Base-by-base conservation (phyloP, 2,888 invertebrate species). In the Drosophila stalkeri region DNA sequence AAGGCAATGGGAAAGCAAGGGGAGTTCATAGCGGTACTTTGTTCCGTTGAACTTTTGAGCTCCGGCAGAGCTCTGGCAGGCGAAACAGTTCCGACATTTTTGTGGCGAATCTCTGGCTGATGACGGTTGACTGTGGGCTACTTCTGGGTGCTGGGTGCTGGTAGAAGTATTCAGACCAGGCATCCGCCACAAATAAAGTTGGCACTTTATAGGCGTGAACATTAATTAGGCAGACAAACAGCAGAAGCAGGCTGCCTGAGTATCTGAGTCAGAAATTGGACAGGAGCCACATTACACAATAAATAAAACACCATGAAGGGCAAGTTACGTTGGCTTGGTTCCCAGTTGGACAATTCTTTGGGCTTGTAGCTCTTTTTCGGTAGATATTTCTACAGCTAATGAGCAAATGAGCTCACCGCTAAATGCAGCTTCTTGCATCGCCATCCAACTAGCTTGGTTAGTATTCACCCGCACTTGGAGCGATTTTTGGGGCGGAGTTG, bases 151-250 rank as follows among this genome's bases (percentile, higher is more conserved):
- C 14, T 68, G 56, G 37, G 20, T 18, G 47, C 16, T 23, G 35
- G 37, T 9, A 33, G 20, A 64, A 35, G 67, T 78, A 82, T 80
- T 57, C 78, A 78, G 86, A 70, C 64, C 72, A 78, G 69, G 78
- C 86, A 79, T 86, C 86, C 79, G 85, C 83, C 68, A 63, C 86
- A 80, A 79, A 88, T 82, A 75, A 82, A 88, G 79, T 74, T 65
- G 64, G 67, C 83, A 66, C 63, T 86, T 88, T 82, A 83, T 68
- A 77, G 85, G 88, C 86, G 85, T 72, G 75, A 85, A 80, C 81
- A 86, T 86, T 88, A 85, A 88, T 85, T 85, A 85, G 88, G 79
- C 88, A 88, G 63, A 54, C 59, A 55, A 54, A 64, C 62, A 61
- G 77, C 43, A 37, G 43, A 43, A 23, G 47, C 64, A 57, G 46